Evolutionary conservation across 2,888 invertebrate genomes (phyloP).

Genomic region (Dryococelus australis): DNA sequence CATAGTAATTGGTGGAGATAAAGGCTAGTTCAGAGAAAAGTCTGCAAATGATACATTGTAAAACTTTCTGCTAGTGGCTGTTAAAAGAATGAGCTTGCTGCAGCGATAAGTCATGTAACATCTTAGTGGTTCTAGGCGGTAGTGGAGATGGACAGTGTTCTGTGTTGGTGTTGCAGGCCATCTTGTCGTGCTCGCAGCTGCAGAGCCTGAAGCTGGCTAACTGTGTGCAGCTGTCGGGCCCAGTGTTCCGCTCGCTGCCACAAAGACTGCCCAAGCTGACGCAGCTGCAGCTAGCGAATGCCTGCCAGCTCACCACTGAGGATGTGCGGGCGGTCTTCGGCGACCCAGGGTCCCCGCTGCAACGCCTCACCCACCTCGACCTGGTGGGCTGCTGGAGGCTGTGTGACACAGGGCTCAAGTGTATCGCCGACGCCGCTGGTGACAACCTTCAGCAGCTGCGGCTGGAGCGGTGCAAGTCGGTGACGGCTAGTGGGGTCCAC

Average conservation of each 20-base stretch:
- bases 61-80: no score
- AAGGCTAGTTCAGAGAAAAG: no score
- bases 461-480: not conserved
- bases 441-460: not conserved
- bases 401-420: not conserved
- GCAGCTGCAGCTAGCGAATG: not conserved
- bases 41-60: no score
- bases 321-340: not conserved
- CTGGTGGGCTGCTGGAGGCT: not conserved
- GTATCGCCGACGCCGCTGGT: not conserved
- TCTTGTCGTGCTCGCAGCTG: not conserved
- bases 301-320: not conserved
- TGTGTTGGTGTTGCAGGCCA: not conserved
- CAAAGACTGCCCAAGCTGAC: not conserved
- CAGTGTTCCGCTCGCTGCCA: not conserved
- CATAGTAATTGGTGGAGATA: no score
- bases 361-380: not conserved
- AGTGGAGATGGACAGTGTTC: no score
- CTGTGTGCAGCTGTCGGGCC: not conserved
- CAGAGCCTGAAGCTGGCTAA: not conserved
- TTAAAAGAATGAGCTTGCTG: no score
- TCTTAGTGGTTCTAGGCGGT: no score
- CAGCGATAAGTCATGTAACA: no score
- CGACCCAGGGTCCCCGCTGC: not conserved
- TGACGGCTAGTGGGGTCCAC: not conserved